Percentiles rank a stretch among this genome's conserved stretches.
Evolutionary conservation across 53 echinoderm and acorn worm species (phyloP).

Genomic region (Astropecten irregularis): DNA sequence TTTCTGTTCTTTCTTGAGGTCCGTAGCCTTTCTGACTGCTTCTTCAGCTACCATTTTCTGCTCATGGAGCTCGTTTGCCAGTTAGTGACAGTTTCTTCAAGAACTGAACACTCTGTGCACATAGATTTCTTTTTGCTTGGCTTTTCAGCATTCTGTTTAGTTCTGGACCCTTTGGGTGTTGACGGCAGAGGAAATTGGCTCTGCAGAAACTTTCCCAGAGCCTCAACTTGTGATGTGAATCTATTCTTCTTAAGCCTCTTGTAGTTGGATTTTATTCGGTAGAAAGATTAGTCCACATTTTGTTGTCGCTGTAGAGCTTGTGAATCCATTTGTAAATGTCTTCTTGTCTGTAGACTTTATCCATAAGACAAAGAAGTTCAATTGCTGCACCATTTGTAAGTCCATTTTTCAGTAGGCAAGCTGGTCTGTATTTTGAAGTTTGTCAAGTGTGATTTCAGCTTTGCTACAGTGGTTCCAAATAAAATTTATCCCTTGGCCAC

Average conservation of each 20-base stretch:
- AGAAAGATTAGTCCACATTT: constrained; percentile 2
- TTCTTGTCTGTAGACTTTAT: neutral
- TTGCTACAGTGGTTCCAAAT: neutral
- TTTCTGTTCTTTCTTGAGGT: neutral
- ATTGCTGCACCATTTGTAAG: constrained; percentile 24
- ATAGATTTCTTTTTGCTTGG: neutral
- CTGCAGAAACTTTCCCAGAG: neutral
- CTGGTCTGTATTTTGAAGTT: neutral
- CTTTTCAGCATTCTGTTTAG: neutral
- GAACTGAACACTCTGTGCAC: constrained; percentile 1
- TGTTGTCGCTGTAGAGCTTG: neutral
- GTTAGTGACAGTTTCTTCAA: neutral
- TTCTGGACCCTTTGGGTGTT: neutral
- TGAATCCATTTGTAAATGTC: constrained; percentile 16
- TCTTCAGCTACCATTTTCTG: constrained; percentile 15
- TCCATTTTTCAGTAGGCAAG: constrained; percentile 1
- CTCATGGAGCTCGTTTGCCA: neutral
- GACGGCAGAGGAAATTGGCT: neutral
- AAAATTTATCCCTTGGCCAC: neutral
- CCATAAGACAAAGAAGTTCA: constrained; percentile 5
- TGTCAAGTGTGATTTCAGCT: constrained; percentile 9
- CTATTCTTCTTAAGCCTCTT: constrained; percentile 1
- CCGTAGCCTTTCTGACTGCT: neutral
- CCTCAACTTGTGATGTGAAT: neutral
- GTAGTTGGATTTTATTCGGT: neutral